Evolutionary conservation across 2,888 invertebrate genomes (phyloP), one percentile per base, ranked within the genome.

Genomic region (Embidobia sp.): DNA sequence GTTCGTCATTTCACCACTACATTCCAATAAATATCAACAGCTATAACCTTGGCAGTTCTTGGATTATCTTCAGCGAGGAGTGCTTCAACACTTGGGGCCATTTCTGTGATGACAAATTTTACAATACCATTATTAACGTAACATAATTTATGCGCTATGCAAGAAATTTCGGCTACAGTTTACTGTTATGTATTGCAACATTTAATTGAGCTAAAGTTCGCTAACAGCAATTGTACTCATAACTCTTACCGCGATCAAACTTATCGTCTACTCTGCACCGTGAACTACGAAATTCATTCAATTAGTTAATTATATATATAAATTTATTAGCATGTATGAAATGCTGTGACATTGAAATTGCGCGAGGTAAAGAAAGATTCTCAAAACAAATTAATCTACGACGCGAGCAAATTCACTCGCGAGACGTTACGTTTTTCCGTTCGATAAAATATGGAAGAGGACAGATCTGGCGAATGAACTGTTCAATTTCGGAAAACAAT

Each of bases 201-300:
- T 69, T 55, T 61, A 75, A 75, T 69, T 75, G 61, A 69, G 19
- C 61, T 27, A 31, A 75, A 75, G 42, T 63, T 74, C 40, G 10
- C 6, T 31, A 64, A 57, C 26, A 57, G 49, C 35, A 35, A 73
- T 57, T 63, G 61, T 31, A 40, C n/a, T 42, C 31, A 40, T 57
- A 57, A 67, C 15, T 55, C 26, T 44, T 57, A 57, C 16, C 15
- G 42, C 46, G 19, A 37, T 44, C 22, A 64, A 33, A 72, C 15
- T 61, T 53, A 72, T 63, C 53, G 16, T 31, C 16, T 26, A 8
- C 35, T 26, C 40, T 59, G 11, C 6, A 40, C 40, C 46, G 33
- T 19, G 51, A 37, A 35, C 46, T 66, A 10, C 16, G 16, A 10
- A 53, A 67, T 67, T 35, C 35, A 29, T 53, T 29, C 37, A 44